A percentile compares a stretch with the other conserved stretches of the same genome.
Conservation (phyloP, 2,888 invertebrate species). For the Idaea dimidiata region DNA sequence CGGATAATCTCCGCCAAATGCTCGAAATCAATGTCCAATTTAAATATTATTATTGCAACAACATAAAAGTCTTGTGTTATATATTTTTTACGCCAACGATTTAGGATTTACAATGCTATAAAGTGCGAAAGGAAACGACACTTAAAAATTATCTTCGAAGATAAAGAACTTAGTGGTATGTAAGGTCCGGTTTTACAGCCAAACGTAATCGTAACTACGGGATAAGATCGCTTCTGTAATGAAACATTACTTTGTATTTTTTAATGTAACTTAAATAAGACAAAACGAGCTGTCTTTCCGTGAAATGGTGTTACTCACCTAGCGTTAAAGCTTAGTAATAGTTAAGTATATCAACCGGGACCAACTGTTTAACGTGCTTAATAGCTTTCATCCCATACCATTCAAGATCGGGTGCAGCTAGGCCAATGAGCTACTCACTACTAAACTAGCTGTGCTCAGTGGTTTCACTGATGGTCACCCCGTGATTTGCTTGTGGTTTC, state of each 20-base stretch:
- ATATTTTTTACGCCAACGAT: constrained; percentile 43
- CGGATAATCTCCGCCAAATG: not conserved
- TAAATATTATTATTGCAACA: constrained; percentile 2
- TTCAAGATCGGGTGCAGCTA: no score
- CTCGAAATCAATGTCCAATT: not conserved
- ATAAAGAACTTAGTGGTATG: constrained; percentile 53
- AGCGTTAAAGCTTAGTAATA: no score
- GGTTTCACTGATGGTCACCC: no score
- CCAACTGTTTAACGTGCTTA: no score
- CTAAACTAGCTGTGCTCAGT: no score
- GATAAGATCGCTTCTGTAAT: constrained; percentile 30
- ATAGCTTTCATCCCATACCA: no score
- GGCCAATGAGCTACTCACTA: no score
- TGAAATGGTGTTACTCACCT: no score
- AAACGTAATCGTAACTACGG: constrained; percentile 23
- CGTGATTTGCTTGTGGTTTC: no score
- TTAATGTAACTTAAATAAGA: constrained; percentile 5
- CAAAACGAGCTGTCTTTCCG: not conserved
- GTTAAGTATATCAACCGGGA: no score
- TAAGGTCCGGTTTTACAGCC: constrained; percentile 50
- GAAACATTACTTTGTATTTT: constrained; percentile 34
- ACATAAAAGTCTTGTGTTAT: constrained; percentile 15
- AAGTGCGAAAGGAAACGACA: constrained; percentile 42
- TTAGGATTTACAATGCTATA: constrained; percentile 51
- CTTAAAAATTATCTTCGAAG: constrained; percentile 57